Evolutionary conservation across 2,113 vertebrate genomes (phyloP), one percentile per base, ranked within the genome.

Genomic region (Archocentrus centrarchus): DNA sequence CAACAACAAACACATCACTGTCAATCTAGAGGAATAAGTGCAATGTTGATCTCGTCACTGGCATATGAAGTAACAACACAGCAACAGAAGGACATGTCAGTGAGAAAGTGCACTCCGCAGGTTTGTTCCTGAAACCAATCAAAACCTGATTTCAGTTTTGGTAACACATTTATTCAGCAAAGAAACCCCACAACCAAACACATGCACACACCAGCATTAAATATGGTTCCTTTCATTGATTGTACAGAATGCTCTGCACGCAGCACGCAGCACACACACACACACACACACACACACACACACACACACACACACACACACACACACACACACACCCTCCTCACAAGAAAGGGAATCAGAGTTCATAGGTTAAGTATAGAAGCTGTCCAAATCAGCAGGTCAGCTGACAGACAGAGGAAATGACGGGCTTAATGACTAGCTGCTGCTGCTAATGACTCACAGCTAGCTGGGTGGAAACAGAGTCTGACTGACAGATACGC

Each of bases 301-400:
- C 82, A 84, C 11, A 66, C 18, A 32, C 44, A 66, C 58, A 37
- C 24, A 17, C 20, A 32, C 76, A 55, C 61, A n/a, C 61, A 50
- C n/a, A 82, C 77, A 87, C 39, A 78, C 82, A 83, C 35, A 41
- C 32, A 62, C 61, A 62, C 73, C 50, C 47, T 11, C 62, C 4
- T 39, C 63, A 18, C 30, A 59, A 57, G 47, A 57, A 61, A 60
- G 57, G 70, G 30, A 81, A 64, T 88, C 75, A 13, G 75, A 87
- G 95, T 90, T 95, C 94, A 93, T 3, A 91, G 94, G 92, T 94
- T 94, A 93, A 95, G 75, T 78, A 87, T 91, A 93, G 92, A 87
- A 84, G 84, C 84, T 84, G 80, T 91, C 86, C 81, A 89, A 94
- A 91, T 91, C 92, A 93, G 86, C 83, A 59, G 93, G 93, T 94